A percentile compares a stretch with the other conserved stretches of the same genome.
phyloP scores from a whole-genome alignment of 2,113 vertebrate species.

The Sporophila hypoxantha region DNA sequence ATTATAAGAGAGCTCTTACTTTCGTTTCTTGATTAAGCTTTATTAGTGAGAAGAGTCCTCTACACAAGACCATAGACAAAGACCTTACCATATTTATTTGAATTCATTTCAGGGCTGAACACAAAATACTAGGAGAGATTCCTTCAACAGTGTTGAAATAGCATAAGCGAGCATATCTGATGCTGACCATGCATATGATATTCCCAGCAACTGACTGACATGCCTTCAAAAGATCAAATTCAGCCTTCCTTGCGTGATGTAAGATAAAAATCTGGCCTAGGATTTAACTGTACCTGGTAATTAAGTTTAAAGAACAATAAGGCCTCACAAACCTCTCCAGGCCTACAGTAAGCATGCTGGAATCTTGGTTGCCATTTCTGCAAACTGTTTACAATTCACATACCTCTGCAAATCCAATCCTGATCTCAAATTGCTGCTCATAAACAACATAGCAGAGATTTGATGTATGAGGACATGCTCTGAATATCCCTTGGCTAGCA shows the following conservation, averaged over 20 bases:
- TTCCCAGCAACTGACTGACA: conserved; percentile 48
- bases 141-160: conserved; percentile 45
- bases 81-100: neutral
- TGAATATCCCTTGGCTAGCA: conserved; percentile 21
- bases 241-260: conserved; percentile 41
- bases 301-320: conserved; percentile 61
- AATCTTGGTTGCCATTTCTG: conserved; percentile 56
- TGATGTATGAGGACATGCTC: conserved; percentile 22
- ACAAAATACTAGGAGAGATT: conserved; percentile 18
- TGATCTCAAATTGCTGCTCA: conserved; percentile 57
- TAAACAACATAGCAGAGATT: conserved; percentile 55
- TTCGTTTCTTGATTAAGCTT: neutral
- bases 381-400: conserved; percentile 57
- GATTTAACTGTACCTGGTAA: conserved; percentile 62
- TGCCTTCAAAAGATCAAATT: conserved; percentile 57
- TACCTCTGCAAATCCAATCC: conserved; percentile 51
- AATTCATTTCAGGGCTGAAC: neutral
- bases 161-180: conserved; percentile 32
- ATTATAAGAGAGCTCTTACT: neutral
- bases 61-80: neutral
- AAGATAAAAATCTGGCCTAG: conserved; percentile 57
- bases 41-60: neutral
- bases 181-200: conserved; percentile 45
- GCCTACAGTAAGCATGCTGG: conserved; percentile 27
- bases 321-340: conserved; percentile 4